Conservation (phyloP, 2,888 invertebrate genomes). For the Spisula solida region DNA sequence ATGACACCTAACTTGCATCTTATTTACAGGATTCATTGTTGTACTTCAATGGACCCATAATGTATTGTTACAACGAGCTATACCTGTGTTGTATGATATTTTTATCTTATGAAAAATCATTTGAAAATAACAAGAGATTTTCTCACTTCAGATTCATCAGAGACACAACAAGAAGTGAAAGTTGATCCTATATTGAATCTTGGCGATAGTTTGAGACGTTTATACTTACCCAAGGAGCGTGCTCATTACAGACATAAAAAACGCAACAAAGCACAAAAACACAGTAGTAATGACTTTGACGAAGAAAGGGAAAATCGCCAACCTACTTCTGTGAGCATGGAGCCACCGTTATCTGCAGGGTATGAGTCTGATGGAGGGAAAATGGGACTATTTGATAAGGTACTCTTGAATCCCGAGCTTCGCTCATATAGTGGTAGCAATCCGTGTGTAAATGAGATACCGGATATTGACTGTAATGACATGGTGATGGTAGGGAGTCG, state of each 20-base stretch:
- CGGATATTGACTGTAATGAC: background rate
- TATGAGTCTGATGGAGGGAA: background rate
- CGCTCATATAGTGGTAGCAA: background rate
- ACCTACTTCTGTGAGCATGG: background rate
- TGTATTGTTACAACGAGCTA: too few relatives aligned
- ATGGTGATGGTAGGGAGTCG: background rate
- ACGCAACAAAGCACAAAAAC: background rate
- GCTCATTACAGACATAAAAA: background rate
- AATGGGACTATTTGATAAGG: constrained; percentile 6
- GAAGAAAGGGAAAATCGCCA: background rate
- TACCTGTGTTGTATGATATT: too few relatives aligned
- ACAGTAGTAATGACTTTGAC: background rate
- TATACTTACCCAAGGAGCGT: constrained; percentile 40
- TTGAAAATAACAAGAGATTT: too few relatives aligned
- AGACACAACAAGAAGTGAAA: background rate
- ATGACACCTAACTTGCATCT: too few relatives aligned
- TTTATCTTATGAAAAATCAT: too few relatives aligned
- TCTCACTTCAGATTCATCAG: background rate
- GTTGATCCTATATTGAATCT: constrained; percentile 41
- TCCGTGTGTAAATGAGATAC: background rate
- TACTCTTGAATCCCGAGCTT: background rate
- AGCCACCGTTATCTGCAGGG: background rate
- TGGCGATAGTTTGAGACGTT: constrained; percentile 33
- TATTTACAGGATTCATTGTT: too few relatives aligned
- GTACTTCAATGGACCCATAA: too few relatives aligned